Conservation (phyloP, 2,797 vertebrate species). For the Delichon dasypus region DNA sequence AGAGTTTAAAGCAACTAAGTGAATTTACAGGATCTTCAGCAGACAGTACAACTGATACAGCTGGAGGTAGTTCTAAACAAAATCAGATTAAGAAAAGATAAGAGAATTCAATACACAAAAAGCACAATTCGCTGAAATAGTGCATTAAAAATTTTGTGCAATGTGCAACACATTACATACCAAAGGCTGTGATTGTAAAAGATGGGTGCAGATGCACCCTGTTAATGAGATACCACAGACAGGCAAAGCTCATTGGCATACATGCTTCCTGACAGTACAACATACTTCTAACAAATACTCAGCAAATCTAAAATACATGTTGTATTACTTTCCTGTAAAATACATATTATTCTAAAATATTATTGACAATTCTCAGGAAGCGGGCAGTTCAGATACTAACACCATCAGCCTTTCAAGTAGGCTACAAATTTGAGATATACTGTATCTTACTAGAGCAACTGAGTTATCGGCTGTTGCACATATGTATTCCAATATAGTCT, state of each 20-base stretch:
- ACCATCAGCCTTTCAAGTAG: background rate
- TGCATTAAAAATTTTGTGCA: background rate
- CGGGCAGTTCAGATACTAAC: background rate
- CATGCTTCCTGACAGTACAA: background rate
- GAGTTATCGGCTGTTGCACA: background rate
- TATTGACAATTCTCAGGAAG: background rate
- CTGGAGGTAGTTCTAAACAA: background rate
- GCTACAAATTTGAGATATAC: background rate
- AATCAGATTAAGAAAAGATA: background rate
- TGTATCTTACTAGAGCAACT: background rate
- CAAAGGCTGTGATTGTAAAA: background rate
- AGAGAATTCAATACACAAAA: background rate
- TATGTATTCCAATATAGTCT: background rate
- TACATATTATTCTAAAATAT: background rate
- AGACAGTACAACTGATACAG: background rate
- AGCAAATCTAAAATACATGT: background rate
- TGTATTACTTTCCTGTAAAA: background rate
- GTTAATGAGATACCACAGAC: background rate
- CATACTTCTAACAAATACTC: background rate
- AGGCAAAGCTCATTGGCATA: background rate
- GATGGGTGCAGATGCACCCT: background rate
- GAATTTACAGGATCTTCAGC: background rate
- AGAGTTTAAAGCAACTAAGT: background rate
- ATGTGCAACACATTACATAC: background rate
- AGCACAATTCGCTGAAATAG: background rate